Evolutionary conservation across 2,113 vertebrate genomes (phyloP).

Genomic region (Gorsachius goisagi): DNA sequence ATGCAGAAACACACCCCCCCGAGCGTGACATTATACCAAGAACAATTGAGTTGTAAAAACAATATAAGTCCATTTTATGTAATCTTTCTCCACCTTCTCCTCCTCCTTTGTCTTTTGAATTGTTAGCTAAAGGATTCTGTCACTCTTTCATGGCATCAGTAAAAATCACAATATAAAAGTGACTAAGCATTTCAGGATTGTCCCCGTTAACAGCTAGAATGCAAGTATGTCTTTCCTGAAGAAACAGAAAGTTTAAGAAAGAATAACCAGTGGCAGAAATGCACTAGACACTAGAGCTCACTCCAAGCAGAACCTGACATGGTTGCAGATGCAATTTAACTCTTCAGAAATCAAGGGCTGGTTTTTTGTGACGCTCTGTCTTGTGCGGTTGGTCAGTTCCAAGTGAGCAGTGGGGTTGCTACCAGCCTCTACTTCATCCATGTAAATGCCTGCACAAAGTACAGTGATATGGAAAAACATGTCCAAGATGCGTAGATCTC

Average conservation of each 20-base stretch:
- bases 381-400: not conserved
- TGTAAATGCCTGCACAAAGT: not conserved
- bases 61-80: conserved; percentile 2
- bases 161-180: not conserved
- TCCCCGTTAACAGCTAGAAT: not conserved
- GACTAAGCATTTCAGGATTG: not conserved
- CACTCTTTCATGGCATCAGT: not conserved
- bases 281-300: not conserved
- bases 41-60: not conserved
- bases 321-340: conserved; percentile 4
- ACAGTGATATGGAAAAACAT: not conserved
- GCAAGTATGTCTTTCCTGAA: not conserved
- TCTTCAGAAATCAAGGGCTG: conserved; percentile 19
- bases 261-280: not conserved
- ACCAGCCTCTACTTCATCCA: not conserved
- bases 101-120: not conserved
- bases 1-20: not conserved
- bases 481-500: not conserved
- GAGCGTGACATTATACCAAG: not conserved
- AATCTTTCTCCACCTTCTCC: not conserved
- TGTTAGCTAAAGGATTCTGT: not conserved
- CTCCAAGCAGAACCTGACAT: not conserved
- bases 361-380: not conserved
- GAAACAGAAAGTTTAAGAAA: not conserved
- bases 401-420: not conserved